A percentile compares a stretch with the other conserved stretches of the same genome.
These are phyloP conservation scores for Gambusia affinis DNA, from an alignment of 2,113 vertebrate genomes.

Conservation along the genomic window DNA sequence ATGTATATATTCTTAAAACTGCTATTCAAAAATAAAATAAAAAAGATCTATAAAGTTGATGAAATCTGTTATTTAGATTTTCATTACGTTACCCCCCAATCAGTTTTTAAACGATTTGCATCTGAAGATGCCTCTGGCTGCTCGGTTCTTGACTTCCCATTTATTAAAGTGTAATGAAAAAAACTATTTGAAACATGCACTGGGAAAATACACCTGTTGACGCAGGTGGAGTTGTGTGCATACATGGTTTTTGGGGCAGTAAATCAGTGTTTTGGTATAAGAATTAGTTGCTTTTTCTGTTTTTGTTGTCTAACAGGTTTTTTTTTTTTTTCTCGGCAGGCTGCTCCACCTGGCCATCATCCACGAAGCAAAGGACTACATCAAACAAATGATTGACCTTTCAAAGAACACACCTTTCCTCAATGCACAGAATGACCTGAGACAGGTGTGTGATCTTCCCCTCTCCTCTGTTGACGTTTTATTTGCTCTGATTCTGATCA, in stretches of 20 bases:
- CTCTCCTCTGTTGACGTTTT: neutral
- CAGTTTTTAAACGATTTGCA: neutral
- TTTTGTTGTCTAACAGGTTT: slow-evolving; percentile 1
- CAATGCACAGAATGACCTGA: slow-evolving; percentile 91
- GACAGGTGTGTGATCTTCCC: slow-evolving; percentile 83
- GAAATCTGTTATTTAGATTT: neutral
- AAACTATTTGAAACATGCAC: neutral
- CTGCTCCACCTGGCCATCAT: slow-evolving; percentile 95
- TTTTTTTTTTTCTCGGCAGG: slow-evolving; percentile 68
- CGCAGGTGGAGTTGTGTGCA: neutral
- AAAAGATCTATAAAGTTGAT: neutral
- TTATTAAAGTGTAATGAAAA: neutral
- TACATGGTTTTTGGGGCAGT: neutral
- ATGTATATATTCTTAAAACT: too few species aligned
- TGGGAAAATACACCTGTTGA: neutral
- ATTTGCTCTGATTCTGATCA: neutral
- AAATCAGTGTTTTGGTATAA: neutral
- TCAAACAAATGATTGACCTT: slow-evolving; percentile 84
- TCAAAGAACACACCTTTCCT: slow-evolving; percentile 86
- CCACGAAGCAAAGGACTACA: slow-evolving; percentile 88
- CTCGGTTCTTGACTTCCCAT: too few species aligned
- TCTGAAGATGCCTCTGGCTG: neutral
- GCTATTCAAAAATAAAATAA: too few species aligned
- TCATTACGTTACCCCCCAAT: neutral
- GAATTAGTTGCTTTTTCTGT: neutral